Conservation (phyloP, 2,888 invertebrate genomes). For the Platycheirus albimanus region DNA sequence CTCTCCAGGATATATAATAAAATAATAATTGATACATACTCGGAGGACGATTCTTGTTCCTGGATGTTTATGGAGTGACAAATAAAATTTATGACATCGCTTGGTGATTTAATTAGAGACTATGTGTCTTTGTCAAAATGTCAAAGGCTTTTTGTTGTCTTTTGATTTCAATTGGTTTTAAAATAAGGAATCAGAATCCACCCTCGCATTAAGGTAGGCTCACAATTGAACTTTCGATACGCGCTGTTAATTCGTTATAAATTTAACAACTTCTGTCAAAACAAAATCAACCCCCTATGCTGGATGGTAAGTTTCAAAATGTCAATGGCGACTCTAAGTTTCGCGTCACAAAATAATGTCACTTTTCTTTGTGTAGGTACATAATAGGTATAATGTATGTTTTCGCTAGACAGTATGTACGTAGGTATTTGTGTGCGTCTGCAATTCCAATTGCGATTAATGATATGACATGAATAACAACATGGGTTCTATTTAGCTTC, state of each 20-base stretch:
- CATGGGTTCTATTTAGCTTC: constrained; percentile 47
- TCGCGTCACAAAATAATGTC: constrained; percentile 53
- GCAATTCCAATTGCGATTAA: constrained; percentile 63
- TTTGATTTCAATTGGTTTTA: constrained; percentile 70
- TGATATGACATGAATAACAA: constrained; percentile 66
- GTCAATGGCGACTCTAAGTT: constrained; percentile 21
- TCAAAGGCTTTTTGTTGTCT: constrained; percentile 9
- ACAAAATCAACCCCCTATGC: constrained; percentile 63
- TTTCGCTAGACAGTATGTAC: no score
- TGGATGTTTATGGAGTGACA: constrained; percentile 16
- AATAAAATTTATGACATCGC: constrained; percentile 57
- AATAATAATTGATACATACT: constrained; percentile 49
- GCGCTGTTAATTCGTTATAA: constrained; percentile 73
- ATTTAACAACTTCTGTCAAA: constrained; percentile 71
- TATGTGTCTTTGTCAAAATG: constrained; percentile 21
- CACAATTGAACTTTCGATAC: constrained; percentile 67
- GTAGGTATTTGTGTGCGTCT: constrained; percentile 12
- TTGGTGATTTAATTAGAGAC: constrained; percentile 60
- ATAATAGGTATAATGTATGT: background rate
- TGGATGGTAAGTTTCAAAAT: constrained; percentile 30
- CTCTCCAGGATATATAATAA: no score
- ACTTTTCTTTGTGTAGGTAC: constrained; percentile 15
- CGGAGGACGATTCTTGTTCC: constrained; percentile 20
- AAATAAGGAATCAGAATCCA: constrained; percentile 53
- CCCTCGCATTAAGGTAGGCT: constrained; percentile 27